A percentile compares a stretch with the other conserved stretches of the same genome.
Evolutionary conservation across 2,113 vertebrate species (phyloP).

Genomic region (Microcebus griseorufus): DNA sequence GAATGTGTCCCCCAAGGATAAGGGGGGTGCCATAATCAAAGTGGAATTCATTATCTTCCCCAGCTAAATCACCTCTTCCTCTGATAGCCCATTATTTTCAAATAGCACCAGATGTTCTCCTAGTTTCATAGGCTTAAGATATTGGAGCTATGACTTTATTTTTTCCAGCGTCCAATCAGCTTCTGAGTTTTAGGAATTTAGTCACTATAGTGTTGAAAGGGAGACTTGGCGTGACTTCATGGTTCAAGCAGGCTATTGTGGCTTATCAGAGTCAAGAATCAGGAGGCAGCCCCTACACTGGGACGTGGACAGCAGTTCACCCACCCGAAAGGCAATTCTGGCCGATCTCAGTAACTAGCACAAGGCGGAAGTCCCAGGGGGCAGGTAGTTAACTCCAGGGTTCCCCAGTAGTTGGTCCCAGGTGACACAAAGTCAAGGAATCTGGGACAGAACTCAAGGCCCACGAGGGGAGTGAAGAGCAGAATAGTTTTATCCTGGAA

Average conservation of each 20-base stretch:
- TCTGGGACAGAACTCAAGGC: background rate
- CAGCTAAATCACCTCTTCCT: too few relatives aligned
- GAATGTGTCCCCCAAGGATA: too few relatives aligned
- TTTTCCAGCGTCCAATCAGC: background rate
- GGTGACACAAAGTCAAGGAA: background rate
- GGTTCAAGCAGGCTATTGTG: background rate
- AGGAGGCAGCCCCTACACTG: background rate
- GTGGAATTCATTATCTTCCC: too few relatives aligned
- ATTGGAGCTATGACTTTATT: background rate
- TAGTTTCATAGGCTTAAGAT: background rate
- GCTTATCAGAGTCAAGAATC: background rate
- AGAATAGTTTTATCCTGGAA: background rate
- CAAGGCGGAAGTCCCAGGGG: background rate
- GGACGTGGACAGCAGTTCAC: background rate
- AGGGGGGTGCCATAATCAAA: too few relatives aligned
- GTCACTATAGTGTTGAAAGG: background rate
- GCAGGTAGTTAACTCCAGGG: background rate
- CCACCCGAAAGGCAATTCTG: background rate
- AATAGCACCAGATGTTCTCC: background rate
- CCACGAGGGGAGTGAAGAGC: background rate
- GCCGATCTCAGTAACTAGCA: background rate
- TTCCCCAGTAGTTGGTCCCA: background rate
- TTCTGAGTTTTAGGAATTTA: background rate
- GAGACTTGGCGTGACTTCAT: background rate
- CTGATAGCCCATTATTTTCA: too few relatives aligned